Base-by-base conservation (phyloP, 2,797 vertebrate species). In the Apodemus agrarius region DNA sequence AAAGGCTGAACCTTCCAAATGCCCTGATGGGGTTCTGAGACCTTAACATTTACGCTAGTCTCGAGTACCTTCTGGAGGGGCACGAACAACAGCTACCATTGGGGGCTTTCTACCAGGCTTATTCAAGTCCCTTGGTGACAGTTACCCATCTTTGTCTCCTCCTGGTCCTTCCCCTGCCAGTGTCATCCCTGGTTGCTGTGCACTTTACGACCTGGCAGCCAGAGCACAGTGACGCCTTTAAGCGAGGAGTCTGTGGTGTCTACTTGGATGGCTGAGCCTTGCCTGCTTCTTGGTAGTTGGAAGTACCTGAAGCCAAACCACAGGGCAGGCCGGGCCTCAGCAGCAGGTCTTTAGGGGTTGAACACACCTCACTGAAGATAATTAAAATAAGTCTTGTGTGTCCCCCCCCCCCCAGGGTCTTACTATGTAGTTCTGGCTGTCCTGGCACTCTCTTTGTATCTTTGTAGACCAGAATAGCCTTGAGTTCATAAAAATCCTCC, bases 211-310 rank as follows among this genome's bases (percentile, higher is more conserved):
- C 37, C 65, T 93, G 86, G 46, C 76, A 57, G 43, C 40, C 57
- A 49, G 57, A 92, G 72, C 78, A 80, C 22, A 82, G 80, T 97
- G 69, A 29, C 80, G 10, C 85, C 86, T 74, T n/a, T 65, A 91
- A 54, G 82, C 31, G 49, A 49, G 10, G 17, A 65, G 22, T 19
- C 43, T 46, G 40, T n/a, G 29, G 31, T 57, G 24, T 21, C 49
- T 85, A 29, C 75, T 87, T 69, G 74, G 79, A 29, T 61, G 10
- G 10, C 29, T 52, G 40, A 84, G 40, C 81, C 91, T 85, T 96
- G 76, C 76, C 78, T 89, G 21, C 69, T 87, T 80, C 52, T 81
- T 74, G 46, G 72, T 52, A 91, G 79, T 91, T 91, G 57, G 14
- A 65, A 82, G 49, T 46, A 88, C 67, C 11, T 89, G 90, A 87